Percentiles rank a stretch among this genome's conserved stretches.
phyloP scores from a whole-genome alignment of 2,888 invertebrate species.

The Meganola albula region DNA sequence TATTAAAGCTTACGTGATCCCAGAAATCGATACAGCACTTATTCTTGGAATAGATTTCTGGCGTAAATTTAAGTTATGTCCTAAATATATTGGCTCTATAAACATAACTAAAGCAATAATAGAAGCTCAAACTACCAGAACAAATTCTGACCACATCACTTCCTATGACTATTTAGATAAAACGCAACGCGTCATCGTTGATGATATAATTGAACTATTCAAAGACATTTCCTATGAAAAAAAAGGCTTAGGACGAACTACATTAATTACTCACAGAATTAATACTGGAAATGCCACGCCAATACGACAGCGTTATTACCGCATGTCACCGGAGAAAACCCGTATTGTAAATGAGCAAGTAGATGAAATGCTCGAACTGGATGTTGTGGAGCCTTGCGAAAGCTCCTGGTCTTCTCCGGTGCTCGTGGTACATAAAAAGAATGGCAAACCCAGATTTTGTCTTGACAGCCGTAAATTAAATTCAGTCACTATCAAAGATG shows the following conservation, averaged over 20 bases:
- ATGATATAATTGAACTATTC: neutral
- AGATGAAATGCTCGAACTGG: neutral
- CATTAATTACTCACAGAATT: slow-evolving; percentile 4
- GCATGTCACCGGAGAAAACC: neutral
- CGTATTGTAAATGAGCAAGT: too few relatives aligned
- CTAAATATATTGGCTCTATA: neutral
- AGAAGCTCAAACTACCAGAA: neutral
- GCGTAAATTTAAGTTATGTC: neutral
- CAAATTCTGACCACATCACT: neutral
- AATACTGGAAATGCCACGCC: too few relatives aligned
- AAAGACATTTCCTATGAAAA: neutral
- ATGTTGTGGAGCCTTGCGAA: slow-evolving; percentile 4
- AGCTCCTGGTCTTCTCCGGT: slow-evolving; percentile 24
- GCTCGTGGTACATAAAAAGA: slow-evolving; percentile 10
- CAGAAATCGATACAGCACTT: neutral
- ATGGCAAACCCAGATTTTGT: slow-evolving; percentile 14
- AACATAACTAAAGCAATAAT: neutral
- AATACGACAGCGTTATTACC: too few relatives aligned
- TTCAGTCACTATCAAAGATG: slow-evolving; percentile 7
- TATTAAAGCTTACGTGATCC: neutral
- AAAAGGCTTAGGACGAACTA: neutral
- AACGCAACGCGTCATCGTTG: neutral
- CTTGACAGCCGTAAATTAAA: slow-evolving; percentile 19
- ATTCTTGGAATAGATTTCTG: slow-evolving; percentile 1
- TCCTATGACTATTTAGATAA: neutral